Base-by-base conservation (phyloP, 2,113 vertebrate species). In the Tetraodon nigroviridis region DNA sequence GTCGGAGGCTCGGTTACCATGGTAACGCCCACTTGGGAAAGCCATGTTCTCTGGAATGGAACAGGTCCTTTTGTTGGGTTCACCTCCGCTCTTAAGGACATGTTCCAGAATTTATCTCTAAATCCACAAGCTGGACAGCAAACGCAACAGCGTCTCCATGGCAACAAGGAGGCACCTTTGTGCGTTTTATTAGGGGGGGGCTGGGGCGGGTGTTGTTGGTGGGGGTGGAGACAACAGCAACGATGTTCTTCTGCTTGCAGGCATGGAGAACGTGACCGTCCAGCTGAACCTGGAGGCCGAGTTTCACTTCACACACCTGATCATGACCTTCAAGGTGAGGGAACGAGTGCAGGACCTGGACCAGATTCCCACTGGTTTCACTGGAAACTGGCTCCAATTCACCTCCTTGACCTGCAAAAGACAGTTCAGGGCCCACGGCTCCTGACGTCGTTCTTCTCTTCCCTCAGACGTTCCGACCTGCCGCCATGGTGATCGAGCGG, bases 241-340 rank as follows among this genome's bases (percentile, higher is more conserved):
- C 16, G 3, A 7, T 48, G 21, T 29, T 15, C 0, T 40, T 13
- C 19, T 67, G 55, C 44, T 17, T 63, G 21, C 84, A 99, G 97
- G 96, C 40, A 1, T 93, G 85, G 94, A 98, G 89, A 97, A 98
- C 0, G 95, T 97, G 58, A 98, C 93, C 18, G 81, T 98, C 70
- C 97, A 98, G 78, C 85, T 99, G 80, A 89, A 98, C 80, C 86
- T 99, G 70, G 97, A 99, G 82, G 96, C 97, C 0, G 97, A 99
- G 87, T 99, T 99, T 87, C 96, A 99, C 86, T 99, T 99, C 82
- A 99, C 97, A 74, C 97, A 98, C 86, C 95, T 99, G 87, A 98
- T 99, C 77, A 99, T 99, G 97, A 99, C 97, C 40, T 98, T 99
- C 82, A 99, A 95, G 92, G 97, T 98, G 88, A 90, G 89, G 13